Conservation (phyloP, 1,140 invertebrate genomes). For the Musca domestica region DNA sequence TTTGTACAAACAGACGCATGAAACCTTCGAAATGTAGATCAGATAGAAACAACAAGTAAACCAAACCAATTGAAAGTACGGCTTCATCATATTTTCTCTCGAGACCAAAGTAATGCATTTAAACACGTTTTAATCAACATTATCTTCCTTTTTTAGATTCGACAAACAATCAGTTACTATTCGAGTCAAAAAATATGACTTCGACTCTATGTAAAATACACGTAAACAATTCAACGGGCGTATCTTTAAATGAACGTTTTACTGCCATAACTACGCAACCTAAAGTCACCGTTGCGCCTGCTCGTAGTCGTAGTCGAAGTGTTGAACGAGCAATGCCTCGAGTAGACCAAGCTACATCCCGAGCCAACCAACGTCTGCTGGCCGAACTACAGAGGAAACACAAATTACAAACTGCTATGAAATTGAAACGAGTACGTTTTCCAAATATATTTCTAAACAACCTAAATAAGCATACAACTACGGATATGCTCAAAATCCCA, state of each 20-base stretch:
- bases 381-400: slow-evolving; percentile 49
- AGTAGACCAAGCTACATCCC: slow-evolving; percentile 30
- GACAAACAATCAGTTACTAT: not conserved
- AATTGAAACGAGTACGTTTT: slow-evolving; percentile 51
- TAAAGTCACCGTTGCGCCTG: slow-evolving; percentile 27
- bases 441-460: not conserved
- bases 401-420: slow-evolving; percentile 47
- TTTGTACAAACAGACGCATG: no score
- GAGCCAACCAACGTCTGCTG: slow-evolving; percentile 43
- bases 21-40: no score
- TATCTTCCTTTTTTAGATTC: not conserved
- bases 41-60: no score
- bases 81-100: not conserved
- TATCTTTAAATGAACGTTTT: slow-evolving; percentile 51
- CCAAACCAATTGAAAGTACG: no score
- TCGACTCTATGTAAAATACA: slow-evolving; percentile 30
- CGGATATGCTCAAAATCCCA: no score
- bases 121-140: not conserved
- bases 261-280: slow-evolving; percentile 36
- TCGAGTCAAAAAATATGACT: slow-evolving; percentile 10
- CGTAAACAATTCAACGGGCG: slow-evolving; percentile 35
- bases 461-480: no score
- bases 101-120: not conserved
- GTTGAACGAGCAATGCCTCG: slow-evolving; percentile 36
- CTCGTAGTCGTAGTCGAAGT: slow-evolving; percentile 31